These are phyloP conservation scores for Dryobates pubescens DNA, from an alignment of 2,797 vertebrate genomes.

Conservation along the genomic window DNA sequence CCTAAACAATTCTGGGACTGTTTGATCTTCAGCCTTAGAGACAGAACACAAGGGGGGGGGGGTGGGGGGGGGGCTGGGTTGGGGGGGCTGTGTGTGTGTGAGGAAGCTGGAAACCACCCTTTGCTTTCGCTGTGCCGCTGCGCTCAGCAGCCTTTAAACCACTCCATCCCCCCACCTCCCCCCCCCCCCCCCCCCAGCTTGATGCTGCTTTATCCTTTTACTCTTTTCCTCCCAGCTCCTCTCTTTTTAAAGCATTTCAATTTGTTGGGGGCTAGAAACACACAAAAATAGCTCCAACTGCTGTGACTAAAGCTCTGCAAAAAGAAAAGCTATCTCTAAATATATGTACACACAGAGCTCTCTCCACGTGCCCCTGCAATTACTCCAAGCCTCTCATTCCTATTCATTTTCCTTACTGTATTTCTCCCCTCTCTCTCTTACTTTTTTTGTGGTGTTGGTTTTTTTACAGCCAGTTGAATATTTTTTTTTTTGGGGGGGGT, in stretches of 20 bases:
- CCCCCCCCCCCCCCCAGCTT: neutral
- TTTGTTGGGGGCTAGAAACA: no score
- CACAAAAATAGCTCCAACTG: neutral
- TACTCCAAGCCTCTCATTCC: neutral
- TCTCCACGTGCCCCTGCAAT: neutral
- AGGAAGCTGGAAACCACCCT: neutral
- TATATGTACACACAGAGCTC: neutral
- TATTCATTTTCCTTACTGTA: no score
- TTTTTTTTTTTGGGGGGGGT: neutral
- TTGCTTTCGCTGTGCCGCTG: rapidly evolving
- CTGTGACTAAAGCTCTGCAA: neutral
- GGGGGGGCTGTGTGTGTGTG: no score
- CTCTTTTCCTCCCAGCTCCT: no score
- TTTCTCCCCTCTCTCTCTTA: no score
- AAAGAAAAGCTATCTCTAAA: neutral
- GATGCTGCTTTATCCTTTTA: no score
- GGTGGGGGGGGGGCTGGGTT: no score
- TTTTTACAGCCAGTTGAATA: neutral
- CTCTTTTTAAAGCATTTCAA: neutral
- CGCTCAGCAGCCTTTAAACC: neutral
- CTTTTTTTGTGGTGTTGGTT: neutral
- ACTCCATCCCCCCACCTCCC: neutral
- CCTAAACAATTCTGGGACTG: no score
- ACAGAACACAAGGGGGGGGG: neutral
- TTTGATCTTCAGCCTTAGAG: neutral